phyloP scores from a whole-genome alignment of 2,113 vertebrate genomes.

The Macroglossus sobrinus region DNA sequence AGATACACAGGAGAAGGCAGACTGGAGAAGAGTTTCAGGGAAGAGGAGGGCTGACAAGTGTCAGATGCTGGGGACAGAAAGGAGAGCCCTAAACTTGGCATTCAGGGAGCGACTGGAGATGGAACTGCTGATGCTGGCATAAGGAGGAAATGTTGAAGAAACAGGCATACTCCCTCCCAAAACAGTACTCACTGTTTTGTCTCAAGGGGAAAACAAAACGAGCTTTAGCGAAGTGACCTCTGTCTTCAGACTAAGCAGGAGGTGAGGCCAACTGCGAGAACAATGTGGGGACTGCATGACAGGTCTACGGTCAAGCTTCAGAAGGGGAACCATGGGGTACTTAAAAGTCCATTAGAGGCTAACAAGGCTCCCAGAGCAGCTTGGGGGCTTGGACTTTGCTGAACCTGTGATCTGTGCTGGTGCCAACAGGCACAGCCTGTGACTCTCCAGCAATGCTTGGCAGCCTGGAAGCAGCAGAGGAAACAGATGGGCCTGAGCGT shows the following conservation, averaged over 20 bases:
- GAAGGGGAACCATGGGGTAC: background rate
- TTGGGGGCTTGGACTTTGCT: background rate
- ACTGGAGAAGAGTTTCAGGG: background rate
- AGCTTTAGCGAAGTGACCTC: background rate
- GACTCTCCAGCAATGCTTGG: background rate
- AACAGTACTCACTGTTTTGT: background rate
- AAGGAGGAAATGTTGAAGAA: background rate
- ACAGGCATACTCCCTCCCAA: background rate
- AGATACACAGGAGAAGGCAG: background rate
- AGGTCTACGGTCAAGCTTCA: background rate
- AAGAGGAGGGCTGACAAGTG: background rate
- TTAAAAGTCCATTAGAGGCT: background rate
- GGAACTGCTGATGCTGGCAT: background rate
- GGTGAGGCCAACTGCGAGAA: background rate
- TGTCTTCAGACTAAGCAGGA: background rate
- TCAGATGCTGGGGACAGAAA: background rate
- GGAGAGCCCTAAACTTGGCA: background rate
- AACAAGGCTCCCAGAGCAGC: background rate
- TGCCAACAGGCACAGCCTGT: background rate
- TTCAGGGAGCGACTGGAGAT: background rate
- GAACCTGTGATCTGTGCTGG: background rate
- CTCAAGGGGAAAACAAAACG: background rate
- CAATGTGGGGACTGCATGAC: background rate
- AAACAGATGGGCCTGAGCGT: slow-evolving; percentile 26
- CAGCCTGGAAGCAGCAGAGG: background rate